Percentiles rank a stretch among this genome's conserved stretches.
Conservation (phyloP, 2,888 invertebrate species). For the Cetonia aurata region DNA sequence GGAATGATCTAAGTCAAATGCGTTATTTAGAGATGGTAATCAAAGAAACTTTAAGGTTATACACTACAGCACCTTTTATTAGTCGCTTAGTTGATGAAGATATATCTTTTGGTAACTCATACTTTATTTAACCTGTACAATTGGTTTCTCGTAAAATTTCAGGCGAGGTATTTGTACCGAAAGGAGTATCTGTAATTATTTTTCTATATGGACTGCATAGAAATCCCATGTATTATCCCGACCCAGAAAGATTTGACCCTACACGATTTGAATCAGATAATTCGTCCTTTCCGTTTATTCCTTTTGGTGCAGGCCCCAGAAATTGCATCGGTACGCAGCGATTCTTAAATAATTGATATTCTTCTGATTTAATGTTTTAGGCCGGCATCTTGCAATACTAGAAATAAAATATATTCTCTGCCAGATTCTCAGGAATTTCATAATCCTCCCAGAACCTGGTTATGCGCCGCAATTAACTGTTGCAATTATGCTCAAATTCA, state of each 20-base stretch:
- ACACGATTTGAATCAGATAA: too few relatives aligned
- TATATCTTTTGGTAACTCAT: not conserved
- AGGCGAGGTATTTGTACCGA: constrained; percentile 6
- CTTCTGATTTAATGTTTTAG: not conserved
- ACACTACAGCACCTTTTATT: not conserved
- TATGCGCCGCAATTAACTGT: not conserved
- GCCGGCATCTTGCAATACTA: constrained; percentile 7
- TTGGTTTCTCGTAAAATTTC: not conserved
- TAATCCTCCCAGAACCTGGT: constrained; percentile 2
- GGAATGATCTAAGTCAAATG: not conserved
- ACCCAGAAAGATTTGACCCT: too few relatives aligned
- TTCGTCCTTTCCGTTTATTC: too few relatives aligned
- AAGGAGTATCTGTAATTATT: not conserved
- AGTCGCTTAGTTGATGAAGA: not conserved
- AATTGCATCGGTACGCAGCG: too few relatives aligned
- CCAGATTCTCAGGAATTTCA: constrained; percentile 19
- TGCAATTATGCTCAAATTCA: not conserved
- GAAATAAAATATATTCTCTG: not conserved
- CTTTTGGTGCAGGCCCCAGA: too few relatives aligned
- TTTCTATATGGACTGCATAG: not conserved
- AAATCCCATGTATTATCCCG: too few relatives aligned
- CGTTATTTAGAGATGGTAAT: not conserved
- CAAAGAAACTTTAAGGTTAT: not conserved
- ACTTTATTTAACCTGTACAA: not conserved
- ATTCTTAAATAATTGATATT: too few relatives aligned